Percentiles rank a stretch among this genome's conserved stretches.
phyloP scores from a whole-genome alignment of 1,140 invertebrate genomes.

The Zaprionus ornatus region DNA sequence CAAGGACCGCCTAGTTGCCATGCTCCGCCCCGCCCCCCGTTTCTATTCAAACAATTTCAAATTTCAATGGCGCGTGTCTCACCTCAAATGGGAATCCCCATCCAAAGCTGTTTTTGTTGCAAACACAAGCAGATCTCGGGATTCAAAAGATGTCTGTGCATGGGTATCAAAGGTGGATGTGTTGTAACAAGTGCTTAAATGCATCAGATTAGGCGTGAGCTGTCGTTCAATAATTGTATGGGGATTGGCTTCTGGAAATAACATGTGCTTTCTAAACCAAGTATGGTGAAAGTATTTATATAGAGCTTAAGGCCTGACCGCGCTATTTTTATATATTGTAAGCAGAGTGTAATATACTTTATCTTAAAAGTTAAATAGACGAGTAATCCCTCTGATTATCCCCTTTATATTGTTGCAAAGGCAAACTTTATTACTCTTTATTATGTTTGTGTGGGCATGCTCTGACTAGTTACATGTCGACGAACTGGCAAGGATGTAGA shows the following conservation, averaged over 20 bases:
- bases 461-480: no score
- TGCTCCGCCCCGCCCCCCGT: not conserved
- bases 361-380: no score
- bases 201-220: slow-evolving; percentile 16
- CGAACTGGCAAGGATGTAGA: no score
- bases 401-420: no score
- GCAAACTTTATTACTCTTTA: no score
- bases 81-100: slow-evolving; percentile 2
- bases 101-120: slow-evolving; percentile 26
- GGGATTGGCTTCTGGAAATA: not conserved
- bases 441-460: no score
- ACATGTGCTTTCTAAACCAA: not conserved
- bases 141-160: not conserved
- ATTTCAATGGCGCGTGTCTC: slow-evolving; percentile 36
- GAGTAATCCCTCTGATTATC: no score
- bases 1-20: slow-evolving; percentile 17
- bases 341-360: no score
- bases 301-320: not conserved
- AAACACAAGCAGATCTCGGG: not conserved
- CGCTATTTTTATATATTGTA: not conserved
- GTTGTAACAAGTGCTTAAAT: slow-evolving; percentile 17
- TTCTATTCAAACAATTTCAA: slow-evolving; percentile 27
- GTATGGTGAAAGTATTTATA: not conserved
- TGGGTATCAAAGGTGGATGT: not conserved
- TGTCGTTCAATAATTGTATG: slow-evolving; percentile 2